A percentile compares a stretch with the other conserved stretches of the same genome.
Conservation (phyloP, 2,888 invertebrate species). For the Heliothis peltigera region DNA sequence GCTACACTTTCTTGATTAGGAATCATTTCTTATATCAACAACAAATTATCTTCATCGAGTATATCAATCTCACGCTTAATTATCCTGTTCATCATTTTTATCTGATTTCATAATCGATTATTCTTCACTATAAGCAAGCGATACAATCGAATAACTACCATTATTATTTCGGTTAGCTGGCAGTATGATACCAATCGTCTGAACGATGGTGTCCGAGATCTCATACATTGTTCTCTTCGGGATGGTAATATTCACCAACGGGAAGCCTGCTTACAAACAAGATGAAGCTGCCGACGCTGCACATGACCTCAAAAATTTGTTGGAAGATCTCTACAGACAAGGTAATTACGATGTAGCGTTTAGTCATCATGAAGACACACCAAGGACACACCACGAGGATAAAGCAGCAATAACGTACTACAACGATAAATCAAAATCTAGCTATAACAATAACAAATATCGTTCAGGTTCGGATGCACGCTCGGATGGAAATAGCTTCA, state of each 20-base stretch:
- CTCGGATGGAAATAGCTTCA: neutral
- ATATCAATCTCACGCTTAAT: constrained; percentile 60
- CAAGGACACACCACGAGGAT: constrained; percentile 46
- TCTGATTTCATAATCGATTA: constrained; percentile 45
- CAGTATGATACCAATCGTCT: constrained; percentile 18
- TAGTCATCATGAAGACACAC: constrained; percentile 49
- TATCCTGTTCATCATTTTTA: constrained; percentile 31
- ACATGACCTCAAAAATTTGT: constrained; percentile 27
- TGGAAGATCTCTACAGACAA: constrained; percentile 25
- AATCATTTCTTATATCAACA: constrained; percentile 1
- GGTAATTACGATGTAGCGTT: constrained; percentile 49
- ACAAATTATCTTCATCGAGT: neutral
- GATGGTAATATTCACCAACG: constrained; percentile 34
- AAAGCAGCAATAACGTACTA: constrained; percentile 22
- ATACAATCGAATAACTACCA: constrained; percentile 30
- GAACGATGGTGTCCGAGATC: constrained; percentile 38
- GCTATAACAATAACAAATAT: neutral
- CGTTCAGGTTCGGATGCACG: neutral
- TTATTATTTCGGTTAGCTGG: constrained; percentile 37
- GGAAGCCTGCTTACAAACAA: constrained; percentile 17
- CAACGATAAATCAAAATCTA: neutral
- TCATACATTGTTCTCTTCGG: constrained; percentile 40
- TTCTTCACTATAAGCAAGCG: constrained; percentile 21
- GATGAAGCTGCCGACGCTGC: constrained; percentile 9
- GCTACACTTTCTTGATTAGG: neutral